Conservation (phyloP, 2,888 invertebrate species). For the Perithous albicinctus region DNA sequence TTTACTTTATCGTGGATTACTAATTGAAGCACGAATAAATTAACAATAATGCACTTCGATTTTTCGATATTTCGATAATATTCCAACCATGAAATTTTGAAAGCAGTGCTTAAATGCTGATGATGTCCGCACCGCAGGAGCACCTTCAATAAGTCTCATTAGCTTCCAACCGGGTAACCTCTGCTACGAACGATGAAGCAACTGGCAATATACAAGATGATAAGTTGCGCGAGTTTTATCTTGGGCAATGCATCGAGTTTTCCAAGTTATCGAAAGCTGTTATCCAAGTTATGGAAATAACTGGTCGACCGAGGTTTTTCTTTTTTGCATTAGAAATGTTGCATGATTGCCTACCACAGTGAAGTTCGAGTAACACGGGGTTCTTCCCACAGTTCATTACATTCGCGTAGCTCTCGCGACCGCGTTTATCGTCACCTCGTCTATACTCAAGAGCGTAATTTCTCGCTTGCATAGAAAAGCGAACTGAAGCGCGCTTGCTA, state of each 20-base stretch:
- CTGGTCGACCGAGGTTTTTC: slow-evolving; percentile 48
- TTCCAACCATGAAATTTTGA: background rate
- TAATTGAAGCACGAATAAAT: no score
- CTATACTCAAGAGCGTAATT: slow-evolving; percentile 50
- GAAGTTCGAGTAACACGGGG: background rate
- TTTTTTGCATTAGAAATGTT: background rate
- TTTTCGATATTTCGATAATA: background rate
- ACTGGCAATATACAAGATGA: slow-evolving; percentile 33
- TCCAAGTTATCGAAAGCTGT: slow-evolving; percentile 54
- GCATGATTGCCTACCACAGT: background rate
- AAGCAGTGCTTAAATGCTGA: background rate
- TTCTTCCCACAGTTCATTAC: slow-evolving; percentile 28
- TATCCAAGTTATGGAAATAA: slow-evolving; percentile 21
- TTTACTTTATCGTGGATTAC: no score
- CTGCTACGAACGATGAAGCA: slow-evolving; percentile 40
- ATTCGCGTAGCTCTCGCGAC: slow-evolving; percentile 23
- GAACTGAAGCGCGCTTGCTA: slow-evolving; percentile 57
- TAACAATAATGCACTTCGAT: no score
- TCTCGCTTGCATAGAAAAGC: slow-evolving; percentile 57
- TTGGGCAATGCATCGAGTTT: slow-evolving; percentile 46
- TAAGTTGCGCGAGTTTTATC: slow-evolving; percentile 40
- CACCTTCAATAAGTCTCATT: slow-evolving; percentile 39
- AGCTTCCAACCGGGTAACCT: slow-evolving; percentile 16
- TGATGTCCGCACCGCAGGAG: background rate
- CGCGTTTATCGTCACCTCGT: slow-evolving; percentile 26